Evolutionary conservation across 2,888 invertebrate genomes (phyloP), one percentile per base, ranked within the genome.

Genomic region (Dromius quadrimaculatus): DNA sequence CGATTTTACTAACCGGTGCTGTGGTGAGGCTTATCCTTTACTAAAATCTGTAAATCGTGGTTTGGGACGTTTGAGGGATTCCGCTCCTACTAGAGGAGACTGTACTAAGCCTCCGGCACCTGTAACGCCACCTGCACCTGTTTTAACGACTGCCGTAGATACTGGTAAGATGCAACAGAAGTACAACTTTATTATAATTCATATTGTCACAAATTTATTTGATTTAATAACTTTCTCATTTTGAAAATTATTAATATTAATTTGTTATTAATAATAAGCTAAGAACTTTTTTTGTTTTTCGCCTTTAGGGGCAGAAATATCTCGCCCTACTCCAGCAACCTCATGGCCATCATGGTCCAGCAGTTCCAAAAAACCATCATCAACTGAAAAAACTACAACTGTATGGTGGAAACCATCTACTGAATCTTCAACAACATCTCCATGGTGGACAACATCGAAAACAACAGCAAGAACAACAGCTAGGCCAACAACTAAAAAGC

Each of bases 1-100:
- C 75, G 95, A 96, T 80, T 95, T 93, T 79, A 88, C 87, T 74
- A 95, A 95, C 81, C 86, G 88, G 0, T 96, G 95, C 80, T 95
- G 95, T 78, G 84, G 84, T 2, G 94, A 93, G 78, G 83, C 92
- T 0, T 94, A 89, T 74, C 93, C 95, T 0, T 81, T 95, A 43
- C 83, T 95, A 8, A 87, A 90, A 41, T 89, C 92, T 0, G 88
- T 95, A 1, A 93, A 93, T 72, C 85, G 91, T 13, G 94, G 90
- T 0, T 82, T 96, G 19, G 92, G 92, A 23, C 83, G 87, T 5
- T 76, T 85, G 2, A 80, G 84, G 2, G 83, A 87, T 1, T 80
- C 86, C 1, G 85, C 87, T 1, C 84, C 86, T 0, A 77, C 82
- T 0, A 82, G 84, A 0, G 84, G 81, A 6, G 87, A 90, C 76